Evolutionary conservation across 37 sponge, comb jelly and placozoan species (phyloP).

Genomic region (Halichondria panicea): DNA sequence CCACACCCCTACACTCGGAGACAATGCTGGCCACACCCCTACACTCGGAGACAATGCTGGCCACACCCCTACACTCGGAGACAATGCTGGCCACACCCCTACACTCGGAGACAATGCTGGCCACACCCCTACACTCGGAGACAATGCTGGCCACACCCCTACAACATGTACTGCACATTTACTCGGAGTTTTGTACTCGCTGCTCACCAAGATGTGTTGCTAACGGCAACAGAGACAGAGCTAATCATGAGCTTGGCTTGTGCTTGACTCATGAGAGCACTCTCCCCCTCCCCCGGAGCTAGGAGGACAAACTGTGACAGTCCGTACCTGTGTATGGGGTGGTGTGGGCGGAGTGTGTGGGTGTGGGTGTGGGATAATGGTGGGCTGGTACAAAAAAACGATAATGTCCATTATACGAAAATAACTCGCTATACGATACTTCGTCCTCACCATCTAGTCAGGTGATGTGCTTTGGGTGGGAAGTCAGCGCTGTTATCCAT

Average conservation of each 20-base stretch:
- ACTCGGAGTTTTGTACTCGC: no score
- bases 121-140: not conserved
- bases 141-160: no score
- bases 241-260: constrained; percentile 84
- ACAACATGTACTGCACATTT: no score
- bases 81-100: no score
- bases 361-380: not conserved
- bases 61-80: not conserved
- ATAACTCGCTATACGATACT: no score
- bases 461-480: constrained; percentile 70
- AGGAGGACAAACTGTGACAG: constrained; percentile 74
- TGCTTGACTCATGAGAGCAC: constrained; percentile 67
- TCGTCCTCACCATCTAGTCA: constrained; percentile 78
- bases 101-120: not conserved
- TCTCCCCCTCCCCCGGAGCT: constrained; percentile 40
- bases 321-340: constrained; percentile 65
- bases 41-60: not conserved
- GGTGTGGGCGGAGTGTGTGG: not conserved
- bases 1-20: no score
- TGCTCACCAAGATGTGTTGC: constrained; percentile 82
- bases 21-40: not conserved
- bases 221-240: constrained; percentile 74
- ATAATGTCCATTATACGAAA: no score
- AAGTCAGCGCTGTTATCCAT: constrained; percentile 66
- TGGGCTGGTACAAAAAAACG: no score